A percentile compares a stretch with the other conserved stretches of the same genome.
Conservation (phyloP, 2,113 vertebrate genomes). For the Gymnorhina tibicen region DNA sequence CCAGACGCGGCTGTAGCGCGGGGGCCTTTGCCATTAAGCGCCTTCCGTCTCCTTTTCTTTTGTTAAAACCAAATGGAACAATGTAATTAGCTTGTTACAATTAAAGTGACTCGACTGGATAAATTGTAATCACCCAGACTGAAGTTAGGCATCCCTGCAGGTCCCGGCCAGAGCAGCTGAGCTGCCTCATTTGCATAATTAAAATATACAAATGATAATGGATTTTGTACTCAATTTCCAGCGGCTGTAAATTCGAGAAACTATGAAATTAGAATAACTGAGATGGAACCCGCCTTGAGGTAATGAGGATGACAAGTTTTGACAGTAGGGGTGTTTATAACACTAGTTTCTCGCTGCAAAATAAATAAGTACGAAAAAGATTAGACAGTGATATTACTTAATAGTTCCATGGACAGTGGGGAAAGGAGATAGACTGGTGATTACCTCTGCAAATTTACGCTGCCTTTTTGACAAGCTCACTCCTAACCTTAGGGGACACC, state of each 20-base stretch:
- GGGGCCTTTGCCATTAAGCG: constrained; percentile 76
- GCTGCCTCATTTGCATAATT: constrained; percentile 99
- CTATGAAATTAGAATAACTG: constrained; percentile 99
- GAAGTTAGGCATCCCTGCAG: constrained; percentile 99
- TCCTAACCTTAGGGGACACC: constrained; percentile 92
- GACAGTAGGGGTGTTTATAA: constrained; percentile 83
- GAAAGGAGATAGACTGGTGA: constrained; percentile 87
- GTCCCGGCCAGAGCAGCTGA: constrained; percentile 95
- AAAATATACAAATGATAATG: constrained; percentile 99
- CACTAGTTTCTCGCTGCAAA: constrained; percentile 75
- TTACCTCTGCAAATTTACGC: constrained; percentile 94
- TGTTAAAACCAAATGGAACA: constrained; percentile 99
- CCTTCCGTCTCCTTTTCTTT: constrained; percentile 87
- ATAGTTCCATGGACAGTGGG: constrained; percentile 80
- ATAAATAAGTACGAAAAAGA: constrained; percentile 84
- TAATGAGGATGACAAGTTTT: constrained; percentile 84
- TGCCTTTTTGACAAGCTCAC: constrained; percentile 83
- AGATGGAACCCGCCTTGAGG: constrained; percentile 89
- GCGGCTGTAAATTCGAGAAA: constrained; percentile 98
- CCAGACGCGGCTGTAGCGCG: not conserved
- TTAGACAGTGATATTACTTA: constrained; percentile 88
- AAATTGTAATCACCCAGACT: constrained; percentile 99
- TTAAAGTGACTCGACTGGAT: constrained; percentile 99
- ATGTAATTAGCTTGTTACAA: constrained; percentile 99
- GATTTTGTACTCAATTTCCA: constrained; percentile 99